Conservation (phyloP, 2,888 invertebrate species). For the Trilocha varians region DNA sequence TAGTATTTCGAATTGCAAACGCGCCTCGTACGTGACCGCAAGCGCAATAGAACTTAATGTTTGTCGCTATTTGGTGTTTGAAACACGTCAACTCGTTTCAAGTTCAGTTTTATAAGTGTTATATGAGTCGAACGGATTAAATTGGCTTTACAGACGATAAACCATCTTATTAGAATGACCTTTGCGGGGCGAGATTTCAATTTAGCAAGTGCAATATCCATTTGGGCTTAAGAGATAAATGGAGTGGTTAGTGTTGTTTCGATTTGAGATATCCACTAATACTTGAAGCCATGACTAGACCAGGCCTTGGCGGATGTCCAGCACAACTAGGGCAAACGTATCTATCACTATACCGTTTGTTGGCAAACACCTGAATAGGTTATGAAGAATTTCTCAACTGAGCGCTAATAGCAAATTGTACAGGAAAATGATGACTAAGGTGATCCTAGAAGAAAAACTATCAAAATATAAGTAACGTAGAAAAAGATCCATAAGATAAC, state of each 20-base stretch:
- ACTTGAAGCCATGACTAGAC: slow-evolving; percentile 37
- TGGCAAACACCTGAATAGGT: slow-evolving; percentile 58
- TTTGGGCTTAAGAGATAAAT: slow-evolving; percentile 13
- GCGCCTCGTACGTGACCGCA: slow-evolving; percentile 20
- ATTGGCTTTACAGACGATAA: slow-evolving; percentile 17
- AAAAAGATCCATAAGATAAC: too few species aligned
- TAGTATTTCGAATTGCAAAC: slow-evolving; percentile 10
- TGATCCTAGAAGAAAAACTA: too few species aligned
- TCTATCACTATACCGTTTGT: slow-evolving; percentile 53
- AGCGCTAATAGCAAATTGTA: slow-evolving; percentile 16
- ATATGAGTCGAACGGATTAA: slow-evolving; percentile 4
- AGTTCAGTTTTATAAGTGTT: too few species aligned
- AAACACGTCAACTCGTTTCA: slow-evolving; percentile 17
- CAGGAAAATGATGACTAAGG: too few species aligned
- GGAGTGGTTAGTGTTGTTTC: slow-evolving; percentile 24
- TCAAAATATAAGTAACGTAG: too few species aligned
- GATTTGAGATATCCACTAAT: slow-evolving; percentile 32
- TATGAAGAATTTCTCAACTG: slow-evolving; percentile 44
- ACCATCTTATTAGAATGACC: slow-evolving; percentile 18
- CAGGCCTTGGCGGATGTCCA: slow-evolving; percentile 56
- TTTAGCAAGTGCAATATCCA: slow-evolving; percentile 6
- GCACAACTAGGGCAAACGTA: slow-evolving; percentile 51
- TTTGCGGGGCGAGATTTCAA: slow-evolving; percentile 13
- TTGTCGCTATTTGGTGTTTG: slow-evolving; percentile 11
- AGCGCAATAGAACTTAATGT: slow-evolving; percentile 3